Evolutionary conservation across 1,140 invertebrate genomes (phyloP).

Genomic region (Hylaeus volcanicus): DNA sequence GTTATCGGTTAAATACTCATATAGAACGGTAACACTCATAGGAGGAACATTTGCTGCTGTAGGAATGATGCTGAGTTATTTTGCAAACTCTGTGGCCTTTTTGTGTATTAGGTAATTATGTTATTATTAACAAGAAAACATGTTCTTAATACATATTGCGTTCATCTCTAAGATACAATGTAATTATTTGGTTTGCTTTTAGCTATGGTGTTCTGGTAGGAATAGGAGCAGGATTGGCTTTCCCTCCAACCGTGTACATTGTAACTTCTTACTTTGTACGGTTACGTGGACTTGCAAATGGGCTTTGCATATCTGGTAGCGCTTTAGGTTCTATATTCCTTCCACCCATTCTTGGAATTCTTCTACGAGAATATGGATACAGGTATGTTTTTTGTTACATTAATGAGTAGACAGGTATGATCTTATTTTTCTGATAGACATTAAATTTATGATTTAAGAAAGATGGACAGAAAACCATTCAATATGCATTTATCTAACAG

Average conservation of each 20-base stretch:
- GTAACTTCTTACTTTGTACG: slow-evolving; percentile 93
- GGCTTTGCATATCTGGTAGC: slow-evolving; percentile 93
- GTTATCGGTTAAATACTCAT: slow-evolving; percentile 94
- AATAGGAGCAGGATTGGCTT: slow-evolving; percentile 89
- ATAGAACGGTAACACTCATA: slow-evolving; percentile 92
- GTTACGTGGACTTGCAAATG: slow-evolving; percentile 91
- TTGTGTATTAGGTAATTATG: slow-evolving; percentile 87
- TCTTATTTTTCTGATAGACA: slow-evolving; percentile 14
- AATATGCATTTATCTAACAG: slow-evolving; percentile 6
- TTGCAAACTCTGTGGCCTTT: slow-evolving; percentile 88
- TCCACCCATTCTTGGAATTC: slow-evolving; percentile 86
- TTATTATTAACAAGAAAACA: not conserved
- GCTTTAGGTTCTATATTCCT: slow-evolving; percentile 91
- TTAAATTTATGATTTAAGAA: not conserved
- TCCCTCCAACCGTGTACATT: slow-evolving; percentile 94
- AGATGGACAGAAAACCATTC: not conserved
- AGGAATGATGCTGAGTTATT: slow-evolving; percentile 93
- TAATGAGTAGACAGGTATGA: slow-evolving; percentile 19
- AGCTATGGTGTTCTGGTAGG: slow-evolving; percentile 92
- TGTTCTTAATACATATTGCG: not conserved
- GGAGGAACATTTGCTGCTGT: slow-evolving; percentile 91
- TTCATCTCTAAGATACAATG: not conserved
- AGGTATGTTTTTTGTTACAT: slow-evolving; percentile 78
- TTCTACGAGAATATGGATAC: slow-evolving; percentile 88
- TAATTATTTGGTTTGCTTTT: slow-evolving; percentile 64